Conservation (phyloP, 1,140 invertebrate genomes). For the Melanaphis sacchari region DNA sequence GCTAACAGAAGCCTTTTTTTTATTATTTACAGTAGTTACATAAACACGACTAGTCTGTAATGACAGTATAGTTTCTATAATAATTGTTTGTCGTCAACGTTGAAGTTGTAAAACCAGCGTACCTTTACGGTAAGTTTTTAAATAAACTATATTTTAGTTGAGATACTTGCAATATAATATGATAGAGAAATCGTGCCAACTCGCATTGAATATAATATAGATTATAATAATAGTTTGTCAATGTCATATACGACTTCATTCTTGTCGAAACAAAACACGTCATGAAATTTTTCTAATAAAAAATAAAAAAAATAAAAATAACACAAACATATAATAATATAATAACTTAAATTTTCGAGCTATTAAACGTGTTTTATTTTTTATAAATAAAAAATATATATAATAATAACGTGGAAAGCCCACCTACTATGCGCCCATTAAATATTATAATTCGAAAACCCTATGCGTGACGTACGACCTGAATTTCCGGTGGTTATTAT, state of each 20-base stretch:
- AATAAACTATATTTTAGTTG: slow-evolving; percentile 6
- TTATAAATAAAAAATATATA: neutral
- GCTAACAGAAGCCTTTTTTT: neutral
- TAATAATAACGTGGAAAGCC: neutral
- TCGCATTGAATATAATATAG: neutral
- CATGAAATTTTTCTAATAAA: slow-evolving; percentile 7
- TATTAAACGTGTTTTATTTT: slow-evolving; percentile 10
- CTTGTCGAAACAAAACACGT: neutral
- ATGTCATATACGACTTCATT: neutral
- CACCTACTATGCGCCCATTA: slow-evolving; percentile 42
- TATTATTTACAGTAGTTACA: neutral
- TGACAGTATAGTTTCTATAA: neutral
- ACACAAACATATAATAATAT: neutral
- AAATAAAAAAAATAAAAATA: neutral
- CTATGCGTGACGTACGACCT: neutral
- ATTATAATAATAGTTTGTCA: slow-evolving; percentile 16
- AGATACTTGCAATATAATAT: neutral
- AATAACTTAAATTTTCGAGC: neutral
- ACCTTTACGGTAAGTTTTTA: neutral
- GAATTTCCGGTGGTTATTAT: slow-evolving; percentile 17
- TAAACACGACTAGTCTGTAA: neutral
- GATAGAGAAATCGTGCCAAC: neutral
- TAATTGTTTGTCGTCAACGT: neutral
- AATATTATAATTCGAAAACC: slow-evolving; percentile 31
- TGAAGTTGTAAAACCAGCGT: too few species aligned